Conservation (phyloP, 2,888 invertebrate genomes). For the Synanthedon vespiformis region DNA sequence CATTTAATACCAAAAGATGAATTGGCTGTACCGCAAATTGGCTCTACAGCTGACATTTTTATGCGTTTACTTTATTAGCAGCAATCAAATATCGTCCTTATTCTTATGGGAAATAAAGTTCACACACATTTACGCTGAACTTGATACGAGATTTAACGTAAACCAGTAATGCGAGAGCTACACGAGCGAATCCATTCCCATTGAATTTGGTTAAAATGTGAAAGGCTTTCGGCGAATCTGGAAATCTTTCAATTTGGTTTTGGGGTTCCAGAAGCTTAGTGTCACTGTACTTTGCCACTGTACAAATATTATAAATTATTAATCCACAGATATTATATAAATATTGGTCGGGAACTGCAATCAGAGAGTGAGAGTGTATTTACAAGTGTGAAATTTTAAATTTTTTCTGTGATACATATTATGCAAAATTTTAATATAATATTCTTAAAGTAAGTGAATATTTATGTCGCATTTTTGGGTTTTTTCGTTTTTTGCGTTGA, state of each 20-base stretch:
- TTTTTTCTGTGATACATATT: too few relatives aligned
- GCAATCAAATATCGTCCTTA: slow-evolving; percentile 12
- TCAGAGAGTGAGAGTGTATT: too few relatives aligned
- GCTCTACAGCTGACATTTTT: slow-evolving; percentile 15
- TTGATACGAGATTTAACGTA: not conserved
- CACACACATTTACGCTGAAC: not conserved
- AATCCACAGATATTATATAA: slow-evolving; percentile 8
- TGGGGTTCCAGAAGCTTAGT: slow-evolving; percentile 20
- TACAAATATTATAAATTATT: slow-evolving; percentile 38
- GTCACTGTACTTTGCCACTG: slow-evolving; percentile 15
- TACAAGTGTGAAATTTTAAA: too few relatives aligned
- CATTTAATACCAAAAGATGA: slow-evolving; percentile 46
- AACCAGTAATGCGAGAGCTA: not conserved
- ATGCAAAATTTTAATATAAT: too few relatives aligned
- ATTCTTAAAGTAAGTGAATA: too few relatives aligned
- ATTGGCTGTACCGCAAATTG: slow-evolving; percentile 52
- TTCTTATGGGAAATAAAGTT: not conserved
- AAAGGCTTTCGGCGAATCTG: not conserved
- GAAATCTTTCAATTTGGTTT: not conserved
- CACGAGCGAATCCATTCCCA: not conserved
- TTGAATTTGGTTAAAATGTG: not conserved
- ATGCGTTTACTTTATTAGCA: slow-evolving; percentile 3
- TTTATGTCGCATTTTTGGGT: too few relatives aligned
- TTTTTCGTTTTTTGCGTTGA: too few relatives aligned
- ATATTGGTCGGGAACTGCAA: not conserved